phyloP scores from a whole-genome alignment of 2,113 vertebrate species.

The Craseonycteris thonglongyai region DNA sequence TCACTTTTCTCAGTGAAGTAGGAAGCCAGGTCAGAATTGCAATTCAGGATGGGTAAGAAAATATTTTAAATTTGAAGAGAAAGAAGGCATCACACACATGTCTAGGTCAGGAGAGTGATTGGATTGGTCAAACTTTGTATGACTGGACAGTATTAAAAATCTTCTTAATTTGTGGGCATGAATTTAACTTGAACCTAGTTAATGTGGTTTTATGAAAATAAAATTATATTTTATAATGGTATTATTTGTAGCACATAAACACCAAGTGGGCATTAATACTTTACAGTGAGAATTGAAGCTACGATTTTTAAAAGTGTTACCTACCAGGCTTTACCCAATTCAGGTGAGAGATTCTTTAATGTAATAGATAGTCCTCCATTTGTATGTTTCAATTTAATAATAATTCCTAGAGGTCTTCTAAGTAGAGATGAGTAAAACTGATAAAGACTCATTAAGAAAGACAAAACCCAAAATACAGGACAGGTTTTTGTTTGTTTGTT shows the following conservation, averaged over 20 bases:
- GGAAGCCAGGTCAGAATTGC: not conserved
- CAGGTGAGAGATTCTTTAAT: not conserved
- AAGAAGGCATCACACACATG: not conserved
- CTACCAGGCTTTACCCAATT: not conserved
- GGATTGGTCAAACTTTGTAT: not conserved
- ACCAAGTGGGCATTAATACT: not conserved
- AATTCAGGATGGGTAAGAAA: not conserved
- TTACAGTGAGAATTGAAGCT: not conserved
- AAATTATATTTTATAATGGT: not conserved
- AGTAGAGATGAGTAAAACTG: not conserved
- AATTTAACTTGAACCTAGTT: not conserved
- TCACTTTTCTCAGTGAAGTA: not conserved
- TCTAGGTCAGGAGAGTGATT: not conserved
- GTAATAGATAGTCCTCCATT: not conserved
- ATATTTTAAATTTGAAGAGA: not conserved
- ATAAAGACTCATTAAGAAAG: not conserved
- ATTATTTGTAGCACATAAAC: not conserved
- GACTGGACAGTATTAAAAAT: not conserved
- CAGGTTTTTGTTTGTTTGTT: too few relatives aligned
- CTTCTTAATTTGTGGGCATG: not conserved
- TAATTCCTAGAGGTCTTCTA: not conserved
- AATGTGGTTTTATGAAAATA: not conserved
- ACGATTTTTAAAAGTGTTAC: not conserved
- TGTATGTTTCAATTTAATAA: not conserved
- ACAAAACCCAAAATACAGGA: not conserved